phyloP scores from a whole-genome alignment of 2,888 invertebrate genomes.

The Ormyrus nitidulus region DNA sequence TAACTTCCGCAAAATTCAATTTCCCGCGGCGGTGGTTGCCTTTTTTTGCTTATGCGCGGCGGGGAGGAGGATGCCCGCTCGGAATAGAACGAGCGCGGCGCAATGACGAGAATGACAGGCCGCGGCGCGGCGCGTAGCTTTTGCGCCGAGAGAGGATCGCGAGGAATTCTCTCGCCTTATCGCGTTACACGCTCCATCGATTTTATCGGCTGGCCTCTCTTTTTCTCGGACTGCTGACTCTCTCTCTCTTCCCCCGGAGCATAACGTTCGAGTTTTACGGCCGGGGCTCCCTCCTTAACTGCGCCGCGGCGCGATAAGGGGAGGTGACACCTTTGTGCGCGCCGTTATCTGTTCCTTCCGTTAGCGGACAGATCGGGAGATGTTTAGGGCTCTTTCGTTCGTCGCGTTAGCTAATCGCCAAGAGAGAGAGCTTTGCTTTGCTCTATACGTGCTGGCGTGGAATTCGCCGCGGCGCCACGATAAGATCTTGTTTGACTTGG shows the following conservation, averaged over 20 bases:
- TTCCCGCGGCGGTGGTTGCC: background rate
- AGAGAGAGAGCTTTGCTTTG: too few relatives aligned
- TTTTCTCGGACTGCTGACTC: too few relatives aligned
- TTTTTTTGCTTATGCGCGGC: too few relatives aligned
- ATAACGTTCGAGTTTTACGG: too few relatives aligned
- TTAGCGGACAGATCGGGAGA: constrained; percentile 10
- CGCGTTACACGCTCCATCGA: constrained; percentile 28
- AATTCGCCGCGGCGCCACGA: constrained; percentile 21
- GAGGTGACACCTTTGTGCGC: too few relatives aligned
- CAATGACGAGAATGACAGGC: constrained; percentile 38
- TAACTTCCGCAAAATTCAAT: constrained; percentile 32
- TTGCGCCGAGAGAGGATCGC: constrained; percentile 1
- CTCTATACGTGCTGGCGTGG: constrained; percentile 2
- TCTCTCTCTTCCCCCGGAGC: too few relatives aligned
- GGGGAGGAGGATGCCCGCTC: background rate
- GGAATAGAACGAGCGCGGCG: constrained; percentile 24
- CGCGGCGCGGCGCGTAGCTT: constrained; percentile 1
- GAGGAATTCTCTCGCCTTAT: constrained; percentile 28
- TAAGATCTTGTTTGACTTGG: constrained; percentile 29
- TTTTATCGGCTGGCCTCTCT: constrained; percentile 17
- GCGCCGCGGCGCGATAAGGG: too few relatives aligned
- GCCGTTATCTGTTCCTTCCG: constrained; percentile 24
- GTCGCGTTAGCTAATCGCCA: background rate
- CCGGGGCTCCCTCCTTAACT: too few relatives aligned
- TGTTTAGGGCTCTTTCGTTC: background rate